A percentile compares a stretch with the other conserved stretches of the same genome.
Conservation (phyloP, 2,888 invertebrate species). For the Nasonia oneida region DNA sequence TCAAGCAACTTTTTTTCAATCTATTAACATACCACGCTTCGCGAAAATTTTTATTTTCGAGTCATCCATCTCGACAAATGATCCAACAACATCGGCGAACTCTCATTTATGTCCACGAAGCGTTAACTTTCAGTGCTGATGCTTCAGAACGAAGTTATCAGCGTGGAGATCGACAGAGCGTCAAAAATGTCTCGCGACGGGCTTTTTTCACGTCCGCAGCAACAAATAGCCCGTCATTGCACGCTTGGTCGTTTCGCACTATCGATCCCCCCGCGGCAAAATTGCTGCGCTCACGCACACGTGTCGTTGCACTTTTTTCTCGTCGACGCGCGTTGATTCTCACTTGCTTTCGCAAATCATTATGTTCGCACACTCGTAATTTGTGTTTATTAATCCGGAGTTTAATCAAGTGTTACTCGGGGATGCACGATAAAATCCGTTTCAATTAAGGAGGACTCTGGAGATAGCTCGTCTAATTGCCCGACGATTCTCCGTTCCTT, state of each 20-base stretch:
- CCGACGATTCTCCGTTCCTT: neutral
- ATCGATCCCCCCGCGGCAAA: neutral
- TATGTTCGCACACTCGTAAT: neutral
- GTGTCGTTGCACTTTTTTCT: neutral
- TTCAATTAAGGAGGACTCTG: slow-evolving; percentile 7
- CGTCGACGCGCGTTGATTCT: neutral
- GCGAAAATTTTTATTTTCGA: neutral
- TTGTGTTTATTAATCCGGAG: neutral
- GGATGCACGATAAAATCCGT: neutral
- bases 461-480: slow-evolving; percentile 1
- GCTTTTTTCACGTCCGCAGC: neutral
- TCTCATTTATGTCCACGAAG: neutral
- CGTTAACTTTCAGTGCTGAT: slow-evolving; percentile 3
- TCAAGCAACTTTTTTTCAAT: neutral
- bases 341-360: neutral
- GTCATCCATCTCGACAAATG: neutral
- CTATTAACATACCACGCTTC: neutral
- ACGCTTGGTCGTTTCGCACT: neutral
- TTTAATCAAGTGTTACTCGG: neutral
- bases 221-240: neutral
- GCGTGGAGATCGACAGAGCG: neutral
- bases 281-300: neutral
- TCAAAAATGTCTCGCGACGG: neutral
- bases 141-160: neutral
- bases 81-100: neutral